Percentiles rank a stretch among this genome's conserved stretches.
phyloP scores from a whole-genome alignment of 1,140 invertebrate genomes.

The Paraescarpia echinospica region DNA sequence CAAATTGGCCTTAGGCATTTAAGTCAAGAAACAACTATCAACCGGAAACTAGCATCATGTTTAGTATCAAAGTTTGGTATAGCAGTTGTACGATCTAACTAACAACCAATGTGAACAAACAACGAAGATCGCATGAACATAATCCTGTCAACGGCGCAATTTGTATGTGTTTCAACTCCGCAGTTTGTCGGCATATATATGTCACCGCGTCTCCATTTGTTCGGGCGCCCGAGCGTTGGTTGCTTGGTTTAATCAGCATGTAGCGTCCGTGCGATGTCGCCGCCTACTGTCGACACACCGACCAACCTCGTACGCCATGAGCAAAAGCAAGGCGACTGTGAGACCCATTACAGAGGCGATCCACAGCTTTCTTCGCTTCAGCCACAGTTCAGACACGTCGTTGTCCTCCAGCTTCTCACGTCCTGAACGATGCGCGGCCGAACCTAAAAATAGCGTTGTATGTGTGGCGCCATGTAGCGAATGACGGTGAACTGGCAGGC shows the following conservation, averaged over 20 bases:
- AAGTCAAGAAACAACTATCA: too few species aligned
- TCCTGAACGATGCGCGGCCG: neutral
- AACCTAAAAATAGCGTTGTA: neutral
- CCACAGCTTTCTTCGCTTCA: neutral
- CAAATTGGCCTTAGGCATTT: too few species aligned
- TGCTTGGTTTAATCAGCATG: too few species aligned
- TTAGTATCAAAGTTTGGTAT: too few species aligned
- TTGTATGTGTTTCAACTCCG: neutral
- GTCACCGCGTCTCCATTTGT: too few species aligned
- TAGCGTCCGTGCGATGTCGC: neutral
- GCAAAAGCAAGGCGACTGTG: neutral
- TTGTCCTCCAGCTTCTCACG: neutral
- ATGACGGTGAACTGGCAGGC: neutral
- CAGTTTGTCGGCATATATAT: too few species aligned
- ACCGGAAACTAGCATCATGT: too few species aligned
- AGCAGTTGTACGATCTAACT: neutral
- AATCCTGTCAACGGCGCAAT: neutral
- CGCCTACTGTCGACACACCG: neutral
- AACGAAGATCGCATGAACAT: neutral
- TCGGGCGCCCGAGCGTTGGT: too few species aligned
- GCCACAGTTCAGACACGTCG: neutral
- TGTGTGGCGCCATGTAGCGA: neutral
- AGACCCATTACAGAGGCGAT: neutral
- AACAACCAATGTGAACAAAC: neutral
- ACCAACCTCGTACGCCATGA: neutral